Percentiles rank a stretch among this genome's conserved stretches.
Conservation (phyloP, 2,113 vertebrate species). For the Amblyopsis rosae region DNA sequence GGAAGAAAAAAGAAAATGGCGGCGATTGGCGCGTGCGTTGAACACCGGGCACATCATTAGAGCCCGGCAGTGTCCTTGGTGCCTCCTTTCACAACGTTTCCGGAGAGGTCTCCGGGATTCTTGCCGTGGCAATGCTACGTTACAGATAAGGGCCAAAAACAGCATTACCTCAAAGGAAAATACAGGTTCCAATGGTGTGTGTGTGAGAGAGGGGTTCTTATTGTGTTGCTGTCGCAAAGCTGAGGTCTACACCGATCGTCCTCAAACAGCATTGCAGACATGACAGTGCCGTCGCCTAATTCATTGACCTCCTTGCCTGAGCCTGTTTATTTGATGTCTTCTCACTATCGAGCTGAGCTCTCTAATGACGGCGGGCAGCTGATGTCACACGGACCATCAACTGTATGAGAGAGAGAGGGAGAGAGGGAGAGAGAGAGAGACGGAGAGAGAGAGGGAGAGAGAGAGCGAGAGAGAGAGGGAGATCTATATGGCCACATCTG, state of each 20-base stretch:
- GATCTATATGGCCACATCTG: too few species aligned
- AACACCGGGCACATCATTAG: conserved; percentile 36
- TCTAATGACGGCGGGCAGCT: too few species aligned
- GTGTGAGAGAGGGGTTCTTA: background rate
- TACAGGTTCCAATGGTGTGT: background rate
- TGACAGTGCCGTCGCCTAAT: too few species aligned
- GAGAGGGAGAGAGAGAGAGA: background rate
- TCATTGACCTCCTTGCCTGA: too few species aligned
- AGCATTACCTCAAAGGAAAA: conserved; percentile 16
- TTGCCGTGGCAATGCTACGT: conserved; percentile 27
- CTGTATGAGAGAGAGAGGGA: too few species aligned
- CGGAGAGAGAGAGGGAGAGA: background rate
- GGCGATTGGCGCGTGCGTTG: background rate
- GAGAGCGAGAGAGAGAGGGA: conserved; percentile 27
- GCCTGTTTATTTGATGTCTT: too few species aligned
- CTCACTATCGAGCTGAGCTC: too few species aligned
- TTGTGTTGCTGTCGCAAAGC: background rate
- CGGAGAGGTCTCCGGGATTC: conserved; percentile 25
- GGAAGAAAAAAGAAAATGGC: conserved; percentile 23
- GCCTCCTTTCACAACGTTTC: conserved; percentile 39
- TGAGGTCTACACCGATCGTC: background rate
- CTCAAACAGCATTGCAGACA: too few species aligned
- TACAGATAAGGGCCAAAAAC: conserved; percentile 18
- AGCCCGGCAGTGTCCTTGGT: conserved; percentile 32
- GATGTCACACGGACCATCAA: too few species aligned